Conservation (phyloP, 2,113 vertebrate species). For the Pithys albifrons region DNA sequence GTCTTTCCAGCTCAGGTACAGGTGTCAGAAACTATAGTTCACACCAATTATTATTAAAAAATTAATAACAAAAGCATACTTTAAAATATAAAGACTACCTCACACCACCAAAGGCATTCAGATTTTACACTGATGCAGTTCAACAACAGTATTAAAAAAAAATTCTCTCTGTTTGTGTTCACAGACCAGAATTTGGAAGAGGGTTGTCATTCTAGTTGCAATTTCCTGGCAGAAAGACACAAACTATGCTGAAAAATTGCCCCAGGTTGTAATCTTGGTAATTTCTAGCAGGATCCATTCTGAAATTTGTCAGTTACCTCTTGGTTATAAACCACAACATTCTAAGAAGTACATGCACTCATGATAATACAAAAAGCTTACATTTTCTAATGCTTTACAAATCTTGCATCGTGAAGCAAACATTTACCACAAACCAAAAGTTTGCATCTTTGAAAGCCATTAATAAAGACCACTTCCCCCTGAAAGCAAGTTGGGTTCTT, state of each 20-base stretch:
- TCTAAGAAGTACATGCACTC: not conserved
- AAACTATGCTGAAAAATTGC: not conserved
- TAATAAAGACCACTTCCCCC: not conserved
- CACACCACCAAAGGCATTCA: not conserved
- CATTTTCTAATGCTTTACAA: not conserved
- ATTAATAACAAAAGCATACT: not conserved
- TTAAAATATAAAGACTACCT: not conserved
- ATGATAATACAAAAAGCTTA: not conserved
- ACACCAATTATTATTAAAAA: not conserved
- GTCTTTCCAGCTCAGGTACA: not conserved
- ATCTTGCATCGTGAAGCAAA: not conserved
- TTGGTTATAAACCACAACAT: not conserved
- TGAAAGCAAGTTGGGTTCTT: not conserved
- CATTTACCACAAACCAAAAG: not conserved
- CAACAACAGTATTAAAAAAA: not conserved
- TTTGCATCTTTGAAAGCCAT: not conserved
- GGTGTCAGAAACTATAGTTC: not conserved
- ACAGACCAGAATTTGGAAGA: not conserved
- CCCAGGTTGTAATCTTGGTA: not conserved
- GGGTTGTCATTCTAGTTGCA: not conserved
- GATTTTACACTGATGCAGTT: not conserved
- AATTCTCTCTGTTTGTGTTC: not conserved
- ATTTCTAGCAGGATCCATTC: not conserved
- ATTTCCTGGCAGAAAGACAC: not conserved
- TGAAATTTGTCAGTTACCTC: not conserved